Evolutionary conservation across 1,140 invertebrate species (phyloP).

Genomic region (Pomacea maculata): DNA sequence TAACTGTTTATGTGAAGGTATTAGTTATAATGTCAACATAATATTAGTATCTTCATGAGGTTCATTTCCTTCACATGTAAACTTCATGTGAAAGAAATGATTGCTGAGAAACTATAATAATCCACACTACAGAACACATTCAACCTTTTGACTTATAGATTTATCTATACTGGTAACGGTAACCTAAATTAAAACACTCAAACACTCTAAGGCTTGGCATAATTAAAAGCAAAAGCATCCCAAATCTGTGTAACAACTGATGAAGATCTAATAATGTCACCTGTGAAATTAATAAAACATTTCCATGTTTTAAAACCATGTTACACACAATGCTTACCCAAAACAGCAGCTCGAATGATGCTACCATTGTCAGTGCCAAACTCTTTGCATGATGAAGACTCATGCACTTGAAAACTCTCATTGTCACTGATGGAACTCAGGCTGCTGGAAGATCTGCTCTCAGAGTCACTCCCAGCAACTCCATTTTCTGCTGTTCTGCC

Average conservation of each 20-base stretch:
- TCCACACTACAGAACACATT: too few species aligned
- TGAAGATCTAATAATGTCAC: neutral
- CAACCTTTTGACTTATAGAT: too few species aligned
- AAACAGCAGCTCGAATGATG: constrained; percentile 46
- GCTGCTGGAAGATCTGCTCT: constrained; percentile 8
- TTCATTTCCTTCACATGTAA: neutral
- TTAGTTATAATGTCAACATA: neutral
- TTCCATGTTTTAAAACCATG: neutral
- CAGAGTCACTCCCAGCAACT: constrained; percentile 7
- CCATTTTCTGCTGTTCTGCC: constrained; percentile 9
- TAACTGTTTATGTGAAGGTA: neutral
- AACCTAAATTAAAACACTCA: too few species aligned
- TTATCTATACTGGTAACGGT: too few species aligned
- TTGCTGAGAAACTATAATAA: neutral
- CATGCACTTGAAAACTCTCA: constrained; percentile 8
- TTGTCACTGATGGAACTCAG: neutral
- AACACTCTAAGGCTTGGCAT: neutral
- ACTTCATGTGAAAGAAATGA: neutral
- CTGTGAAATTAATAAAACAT: neutral
- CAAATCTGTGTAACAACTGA: neutral
- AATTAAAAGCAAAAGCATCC: neutral
- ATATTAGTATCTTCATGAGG: neutral
- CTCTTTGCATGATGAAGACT: constrained; percentile 25
- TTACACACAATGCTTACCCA: constrained; percentile 42
- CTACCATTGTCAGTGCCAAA: constrained; percentile 54